phyloP scores from a whole-genome alignment of 2,797 vertebrate genomes.

The Periparus ater region DNA sequence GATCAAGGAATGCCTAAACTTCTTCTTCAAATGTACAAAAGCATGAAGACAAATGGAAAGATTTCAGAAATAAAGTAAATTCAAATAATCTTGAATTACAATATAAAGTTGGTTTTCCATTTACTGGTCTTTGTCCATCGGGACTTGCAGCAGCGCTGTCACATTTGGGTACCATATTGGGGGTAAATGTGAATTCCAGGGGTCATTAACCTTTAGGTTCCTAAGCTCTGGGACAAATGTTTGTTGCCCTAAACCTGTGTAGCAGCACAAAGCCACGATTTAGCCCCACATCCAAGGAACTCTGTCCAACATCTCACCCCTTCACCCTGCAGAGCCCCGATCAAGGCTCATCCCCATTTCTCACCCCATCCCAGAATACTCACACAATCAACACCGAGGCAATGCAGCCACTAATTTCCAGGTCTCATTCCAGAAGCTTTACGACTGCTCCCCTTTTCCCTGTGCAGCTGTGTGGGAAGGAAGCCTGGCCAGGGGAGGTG shows the following conservation, averaged over 20 bases:
- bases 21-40: slow-evolving; percentile 21
- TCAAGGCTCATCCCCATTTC: fast-evolving
- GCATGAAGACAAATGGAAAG: slow-evolving; percentile 8
- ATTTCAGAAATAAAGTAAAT: slow-evolving; percentile 14
- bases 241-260: not conserved
- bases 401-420: not conserved
- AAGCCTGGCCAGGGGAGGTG: not conserved
- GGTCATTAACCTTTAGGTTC: not conserved
- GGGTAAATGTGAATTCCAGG: not conserved
- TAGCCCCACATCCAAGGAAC: not conserved
- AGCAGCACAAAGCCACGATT: not conserved
- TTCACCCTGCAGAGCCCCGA: not conserved
- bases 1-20: slow-evolving; percentile 41
- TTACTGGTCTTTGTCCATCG: not conserved
- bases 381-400: not conserved
- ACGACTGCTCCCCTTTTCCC: not conserved
- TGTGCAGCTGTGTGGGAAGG: not conserved
- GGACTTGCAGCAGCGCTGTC: fast-evolving
- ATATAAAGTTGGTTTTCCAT: not conserved
- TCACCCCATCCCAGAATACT: not conserved
- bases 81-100: not conserved
- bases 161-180: not conserved
- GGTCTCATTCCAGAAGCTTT: not conserved
- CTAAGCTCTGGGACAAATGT: not conserved
- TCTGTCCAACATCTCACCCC: fast-evolving